Base-by-base conservation (phyloP, 2,797 vertebrate species). In the Melopsittacus undulatus region DNA sequence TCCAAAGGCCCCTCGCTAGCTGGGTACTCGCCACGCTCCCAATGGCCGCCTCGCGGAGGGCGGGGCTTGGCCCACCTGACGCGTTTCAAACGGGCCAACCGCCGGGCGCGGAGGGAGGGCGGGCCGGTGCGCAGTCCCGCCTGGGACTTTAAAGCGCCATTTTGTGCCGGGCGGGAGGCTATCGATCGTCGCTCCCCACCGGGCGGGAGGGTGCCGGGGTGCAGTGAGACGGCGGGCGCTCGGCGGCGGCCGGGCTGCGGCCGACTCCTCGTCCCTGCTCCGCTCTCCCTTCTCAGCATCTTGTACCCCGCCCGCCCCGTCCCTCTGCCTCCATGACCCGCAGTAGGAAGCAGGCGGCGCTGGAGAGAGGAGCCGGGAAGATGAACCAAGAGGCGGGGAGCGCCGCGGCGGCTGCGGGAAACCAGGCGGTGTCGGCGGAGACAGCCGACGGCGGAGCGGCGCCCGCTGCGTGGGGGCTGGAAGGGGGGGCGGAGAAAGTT, bases 401-500 rank as follows among this genome's bases (percentile, higher is more conserved):
- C 90, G 82, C 89, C 57, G 83, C 43, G 63, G 89, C 62, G 14
- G 80, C 67, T 62, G 86, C 89, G 74, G 83, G 63, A 87, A 76
- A 70, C 54, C 51, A 48, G 49, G 54, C 30, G 46, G 49, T 73
- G 45, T 66, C 26, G 27, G 20, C 70, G 70, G 75, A 24, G 45
- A 92, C 95, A 26, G 83, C 46, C 20, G 77, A 64, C 46, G 90
- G 73, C n/a, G 95, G 82, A 94, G 86, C 95, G 93, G 95, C 95
- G 69, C 77, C 94, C 61, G 72, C 72, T 54, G 57, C 81, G n/a
- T 83, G 88, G 83, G 95, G 94, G 78, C 87, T 75, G 42, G 87
- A 94, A 34, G 95, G 80, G 34, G 96, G 84, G 22, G 95, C 96
- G 89, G 98, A 98, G 89, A 98, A 98, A 97, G 98, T 98, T 93